These are phyloP conservation scores for Corydoras sp. DNA, from an alignment of 2,113 vertebrate species.

Conservation along the genomic window DNA sequence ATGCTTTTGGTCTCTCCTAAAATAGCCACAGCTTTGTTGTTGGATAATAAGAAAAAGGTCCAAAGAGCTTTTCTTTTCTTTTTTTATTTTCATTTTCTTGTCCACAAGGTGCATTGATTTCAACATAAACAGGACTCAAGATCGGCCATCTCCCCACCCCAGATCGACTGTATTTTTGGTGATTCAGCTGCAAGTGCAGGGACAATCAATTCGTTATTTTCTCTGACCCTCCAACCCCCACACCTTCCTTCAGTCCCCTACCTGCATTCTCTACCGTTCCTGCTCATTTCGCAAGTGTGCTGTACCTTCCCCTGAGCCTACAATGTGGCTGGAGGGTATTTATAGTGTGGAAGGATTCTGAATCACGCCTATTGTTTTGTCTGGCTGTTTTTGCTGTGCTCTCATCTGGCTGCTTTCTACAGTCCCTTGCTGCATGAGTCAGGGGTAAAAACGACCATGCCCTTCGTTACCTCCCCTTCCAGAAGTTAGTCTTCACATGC, in stretches of 20 bases:
- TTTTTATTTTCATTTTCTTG: background rate
- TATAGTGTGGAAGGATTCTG: conserved; percentile 54
- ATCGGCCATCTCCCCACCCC: background rate
- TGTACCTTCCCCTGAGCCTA: conserved; percentile 7
- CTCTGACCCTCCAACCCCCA: background rate
- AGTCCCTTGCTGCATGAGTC: conserved; percentile 48
- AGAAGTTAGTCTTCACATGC: conserved; percentile 44
- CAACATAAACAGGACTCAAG: background rate
- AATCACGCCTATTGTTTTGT: conserved; percentile 54
- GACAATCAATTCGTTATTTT: conserved; percentile 22
- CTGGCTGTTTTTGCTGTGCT: conserved; percentile 40
- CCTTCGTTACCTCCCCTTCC: conserved; percentile 33
- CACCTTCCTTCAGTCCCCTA: background rate
- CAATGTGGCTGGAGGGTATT: conserved; percentile 43
- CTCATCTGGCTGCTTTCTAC: conserved; percentile 49
- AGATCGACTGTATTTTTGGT: conserved; percentile 15
- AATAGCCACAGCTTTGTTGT: background rate
- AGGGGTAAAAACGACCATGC: conserved; percentile 45
- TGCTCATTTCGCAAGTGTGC: conserved; percentile 6
- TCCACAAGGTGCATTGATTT: conserved; percentile 5
- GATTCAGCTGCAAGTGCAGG: conserved; percentile 17
- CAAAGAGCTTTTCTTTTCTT: background rate
- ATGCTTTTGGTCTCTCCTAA: conserved; percentile 3
- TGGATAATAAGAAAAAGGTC: conserved; percentile 7
- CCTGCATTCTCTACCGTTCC: background rate